Evolutionary conservation across 2,888 invertebrate genomes (phyloP), one percentile per base, ranked within the genome.

Genomic region (Plebejus anna): DNA sequence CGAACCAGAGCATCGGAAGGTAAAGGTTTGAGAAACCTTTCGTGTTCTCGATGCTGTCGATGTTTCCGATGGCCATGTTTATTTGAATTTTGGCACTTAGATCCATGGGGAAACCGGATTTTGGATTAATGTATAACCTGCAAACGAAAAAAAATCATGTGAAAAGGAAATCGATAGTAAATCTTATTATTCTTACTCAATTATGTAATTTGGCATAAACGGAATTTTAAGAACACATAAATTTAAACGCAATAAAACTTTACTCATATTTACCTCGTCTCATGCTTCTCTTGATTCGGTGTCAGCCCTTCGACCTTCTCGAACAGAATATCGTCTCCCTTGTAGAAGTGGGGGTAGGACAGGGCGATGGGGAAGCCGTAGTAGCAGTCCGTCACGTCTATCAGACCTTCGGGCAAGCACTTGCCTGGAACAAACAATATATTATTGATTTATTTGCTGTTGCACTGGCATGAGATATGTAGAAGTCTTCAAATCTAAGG

Each of bases 281-380:
- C 91, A 82, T 94, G 93, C 0, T 84, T 84, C 16, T 96, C 94
- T 61, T 94, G 88, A 79, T 95, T 94, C 0, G 98, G 97, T 0
- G 94, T 86, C 16, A 96, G 87, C 32, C 97, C 97, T 4, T 96
- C 96, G 0, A 98, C 95, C 76, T 95, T 95, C 75, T 95, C 94
- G 78, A 94, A 88, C 1, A 97, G 89, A 0, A 94, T 86, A 0
- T 95, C 94, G 80, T 97, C 97, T 0, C 96, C 95, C 79, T 96
- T 95, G 86, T 96, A 96, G 87, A 97, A 98, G 87, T 98, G 98
- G 0, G 98, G 98, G 87, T 97, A 97, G 66, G 98, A 98, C 6
- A 98, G 91, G 0, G 97, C 97, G 71, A 98, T 97, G 0, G 98
- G 98, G 86, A 98, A 98, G 0, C 98, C 98, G 84, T 98, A 98